Conservation (phyloP, 2,888 invertebrate species). For the Hirtodrosophila histrioides region DNA sequence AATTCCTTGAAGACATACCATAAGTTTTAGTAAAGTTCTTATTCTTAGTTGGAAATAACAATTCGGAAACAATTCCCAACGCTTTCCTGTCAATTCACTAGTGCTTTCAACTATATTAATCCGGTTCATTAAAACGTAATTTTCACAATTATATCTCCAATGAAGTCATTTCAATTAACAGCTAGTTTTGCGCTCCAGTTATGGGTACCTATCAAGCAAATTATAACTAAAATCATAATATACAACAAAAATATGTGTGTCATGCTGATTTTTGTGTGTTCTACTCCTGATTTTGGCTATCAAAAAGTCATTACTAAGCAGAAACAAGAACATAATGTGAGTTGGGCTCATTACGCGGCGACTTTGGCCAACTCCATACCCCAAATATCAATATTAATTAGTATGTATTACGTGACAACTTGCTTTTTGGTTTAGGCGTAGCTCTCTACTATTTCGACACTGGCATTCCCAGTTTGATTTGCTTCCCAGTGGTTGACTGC, state of each 20-base stretch:
- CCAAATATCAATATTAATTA: constrained; percentile 75
- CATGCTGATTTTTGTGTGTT: constrained; percentile 45
- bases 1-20: too few relatives aligned
- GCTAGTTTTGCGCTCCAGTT: constrained; percentile 28
- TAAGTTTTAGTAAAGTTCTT: too few relatives aligned
- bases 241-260: constrained; percentile 18
- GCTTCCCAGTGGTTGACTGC: constrained; percentile 6
- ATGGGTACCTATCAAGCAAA: constrained; percentile 11
- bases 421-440: constrained; percentile 20
- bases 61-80: not conserved
- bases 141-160: constrained; percentile 9
- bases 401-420: constrained; percentile 79
- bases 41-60: too few relatives aligned
- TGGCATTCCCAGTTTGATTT: constrained; percentile 13
- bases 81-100: constrained; percentile 9
- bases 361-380: constrained; percentile 1
- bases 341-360: constrained; percentile 29
- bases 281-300: constrained; percentile 46
- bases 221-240: constrained; percentile 4
- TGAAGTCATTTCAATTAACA: constrained; percentile 51
- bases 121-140: constrained; percentile 52
- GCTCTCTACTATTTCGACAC: not conserved
- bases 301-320: constrained; percentile 74
- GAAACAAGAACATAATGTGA: constrained; percentile 51
- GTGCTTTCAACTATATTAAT: constrained; percentile 20